Base-by-base conservation (phyloP, 2,888 invertebrate genomes). In the Noctua fimbriata region DNA sequence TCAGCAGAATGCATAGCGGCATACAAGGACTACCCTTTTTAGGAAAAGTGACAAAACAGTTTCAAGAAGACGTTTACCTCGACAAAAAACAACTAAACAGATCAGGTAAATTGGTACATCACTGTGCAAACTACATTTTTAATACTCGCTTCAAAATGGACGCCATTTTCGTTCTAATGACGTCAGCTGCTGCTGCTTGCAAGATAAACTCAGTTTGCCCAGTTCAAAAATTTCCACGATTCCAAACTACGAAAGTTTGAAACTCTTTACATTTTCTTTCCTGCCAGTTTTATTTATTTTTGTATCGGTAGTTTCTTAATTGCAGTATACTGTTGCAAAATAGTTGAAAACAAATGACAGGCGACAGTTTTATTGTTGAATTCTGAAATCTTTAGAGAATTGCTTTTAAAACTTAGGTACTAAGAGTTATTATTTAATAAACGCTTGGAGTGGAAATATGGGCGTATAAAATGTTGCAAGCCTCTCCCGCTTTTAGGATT, bases 111-210 rank as follows among this genome's bases (percentile, higher is more conserved):
- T 67, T n/a, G 52, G 55, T 49, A 60, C 6, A 70, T 44, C 32
- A 36, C n/a, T n/a, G 41, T 36, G n/a, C 14, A 78, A 82, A 74
- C 66, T 73, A 44, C 47, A 75, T 60, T 7, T 12, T 67, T 73
- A 63, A 21, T 49, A 36, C 24, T 52, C 21, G 41, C 41, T 73
- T 72, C n/a, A 58, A 78, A 82, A 47, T 58, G n/a, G 44, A 18
- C 18, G 69, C 69, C 70, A 85, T 79, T 85, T 89, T 82, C 65
- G 83, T 81, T 67, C 47, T 73, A 79, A 78, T 73, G 79, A 81
- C 85, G 89, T 88, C 90, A 90, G 91, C 88, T 89, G 90, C 69
- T n/a, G 63, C 32, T 67, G 60, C 81, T 83, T 85, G 82, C 81
- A 87, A 86, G 86, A 86, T 86, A 87, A 88, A 88, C 87, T 88